Evolutionary conservation across 2,797 vertebrate genomes (phyloP).

Genomic region (Myotis vivesi): DNA sequence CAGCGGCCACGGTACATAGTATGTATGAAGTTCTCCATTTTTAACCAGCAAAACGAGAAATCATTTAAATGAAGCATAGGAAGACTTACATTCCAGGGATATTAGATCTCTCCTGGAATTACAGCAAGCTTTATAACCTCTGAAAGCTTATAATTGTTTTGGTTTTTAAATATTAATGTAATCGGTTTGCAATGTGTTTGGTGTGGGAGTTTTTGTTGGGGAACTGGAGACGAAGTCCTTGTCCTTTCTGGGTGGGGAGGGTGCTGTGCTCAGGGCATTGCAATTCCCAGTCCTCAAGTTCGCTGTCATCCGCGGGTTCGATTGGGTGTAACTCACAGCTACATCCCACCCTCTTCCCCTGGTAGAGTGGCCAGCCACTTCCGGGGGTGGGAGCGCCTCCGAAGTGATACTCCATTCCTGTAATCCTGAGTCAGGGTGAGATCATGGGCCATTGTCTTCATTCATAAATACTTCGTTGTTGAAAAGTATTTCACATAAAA

Average conservation of each 20-base stretch:
- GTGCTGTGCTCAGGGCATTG: not conserved
- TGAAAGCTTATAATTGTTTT: not conserved
- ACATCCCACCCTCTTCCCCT: not conserved
- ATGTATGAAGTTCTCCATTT: not conserved
- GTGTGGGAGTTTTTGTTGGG: not conserved
- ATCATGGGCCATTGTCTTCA: conserved; percentile 26
- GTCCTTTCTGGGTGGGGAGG: not conserved
- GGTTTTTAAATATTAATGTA: not conserved
- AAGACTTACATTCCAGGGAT: not conserved
- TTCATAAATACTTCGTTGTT: conserved; percentile 17
- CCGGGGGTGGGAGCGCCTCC: not conserved
- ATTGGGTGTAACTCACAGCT: not conserved
- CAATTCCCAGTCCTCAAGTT: not conserved
- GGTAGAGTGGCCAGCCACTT: not conserved
- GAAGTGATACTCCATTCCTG: not conserved
- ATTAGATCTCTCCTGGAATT: not conserved
- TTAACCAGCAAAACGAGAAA: not conserved
- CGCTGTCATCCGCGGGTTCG: not conserved
- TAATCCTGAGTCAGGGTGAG: conserved; percentile 22
- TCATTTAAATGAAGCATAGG: not conserved
- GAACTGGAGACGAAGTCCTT: not conserved
- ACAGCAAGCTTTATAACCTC: not conserved
- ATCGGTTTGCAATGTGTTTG: not conserved
- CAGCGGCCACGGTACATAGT: rapidly evolving
- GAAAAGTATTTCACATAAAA: conserved; percentile 48